A percentile compares a stretch with the other conserved stretches of the same genome.
Conservation (phyloP, 2,113 vertebrate genomes). For the Salvelinus fontinalis region DNA sequence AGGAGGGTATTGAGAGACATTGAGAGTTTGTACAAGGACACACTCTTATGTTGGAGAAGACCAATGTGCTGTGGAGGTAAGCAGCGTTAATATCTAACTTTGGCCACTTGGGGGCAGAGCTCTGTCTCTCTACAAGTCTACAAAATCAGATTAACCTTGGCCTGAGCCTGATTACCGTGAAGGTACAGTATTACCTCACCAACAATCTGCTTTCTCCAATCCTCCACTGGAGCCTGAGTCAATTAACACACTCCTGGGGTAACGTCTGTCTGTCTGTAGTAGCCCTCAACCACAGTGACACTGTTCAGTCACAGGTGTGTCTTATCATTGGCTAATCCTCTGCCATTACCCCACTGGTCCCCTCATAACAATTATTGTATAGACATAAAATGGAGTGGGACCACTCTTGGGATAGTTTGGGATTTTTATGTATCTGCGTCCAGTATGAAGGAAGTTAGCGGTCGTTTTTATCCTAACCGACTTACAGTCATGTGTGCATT, state of each 20-base stretch:
- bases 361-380: not conserved
- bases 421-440: too few relatives aligned
- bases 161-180: constrained; percentile 38
- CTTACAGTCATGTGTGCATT: too few relatives aligned
- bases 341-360: too few relatives aligned
- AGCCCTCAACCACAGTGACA: not conserved
- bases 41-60: too few relatives aligned
- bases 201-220: constrained; percentile 24
- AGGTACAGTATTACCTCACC: constrained; percentile 17
- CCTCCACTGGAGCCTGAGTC: constrained; percentile 9
- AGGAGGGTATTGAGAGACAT: too few relatives aligned
- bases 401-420: not conserved
- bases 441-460: too few relatives aligned
- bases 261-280: not conserved
- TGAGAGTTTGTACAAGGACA: too few relatives aligned
- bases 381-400: not conserved
- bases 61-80: not conserved
- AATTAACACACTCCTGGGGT: not conserved
- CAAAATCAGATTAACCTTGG: constrained; percentile 45
- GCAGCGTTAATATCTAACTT: constrained; percentile 37
- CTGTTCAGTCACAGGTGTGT: not conserved
- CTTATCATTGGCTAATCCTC: too few relatives aligned
- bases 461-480: too few relatives aligned
- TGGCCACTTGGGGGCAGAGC: constrained; percentile 70
- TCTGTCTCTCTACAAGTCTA: constrained; percentile 28